These are phyloP conservation scores for Dermatemys mawii DNA, from an alignment of 2,113 vertebrate genomes.

Conservation along the genomic window DNA sequence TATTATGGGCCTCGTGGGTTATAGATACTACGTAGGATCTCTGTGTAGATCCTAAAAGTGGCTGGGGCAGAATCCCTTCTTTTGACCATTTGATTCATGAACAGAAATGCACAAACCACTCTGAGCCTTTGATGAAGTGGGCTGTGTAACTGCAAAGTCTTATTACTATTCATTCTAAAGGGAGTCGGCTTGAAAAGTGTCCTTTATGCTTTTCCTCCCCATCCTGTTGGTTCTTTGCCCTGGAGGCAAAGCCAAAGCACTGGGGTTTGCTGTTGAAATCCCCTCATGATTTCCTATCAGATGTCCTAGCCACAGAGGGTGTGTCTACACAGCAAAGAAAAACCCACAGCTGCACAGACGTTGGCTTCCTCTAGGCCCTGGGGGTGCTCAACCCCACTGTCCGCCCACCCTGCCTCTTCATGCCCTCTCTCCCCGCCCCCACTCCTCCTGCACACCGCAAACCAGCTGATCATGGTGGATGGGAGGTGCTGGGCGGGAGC, in stretches of 20 bases:
- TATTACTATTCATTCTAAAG: neutral
- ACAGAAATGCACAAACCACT: neutral
- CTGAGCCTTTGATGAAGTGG: fast-evolving
- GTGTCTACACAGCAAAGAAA: neutral
- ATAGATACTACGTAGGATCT: neutral
- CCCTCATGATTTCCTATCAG: neutral
- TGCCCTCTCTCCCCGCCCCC: too few relatives aligned
- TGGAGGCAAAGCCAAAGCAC: fast-evolving
- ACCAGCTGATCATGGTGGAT: too few relatives aligned
- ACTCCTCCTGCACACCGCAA: too few relatives aligned
- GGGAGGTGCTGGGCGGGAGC: too few relatives aligned
- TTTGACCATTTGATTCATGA: neutral
- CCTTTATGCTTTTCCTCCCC: neutral
- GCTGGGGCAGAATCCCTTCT: neutral
- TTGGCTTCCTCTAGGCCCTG: too few relatives aligned
- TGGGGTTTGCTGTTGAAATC: neutral
- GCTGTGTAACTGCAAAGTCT: neutral
- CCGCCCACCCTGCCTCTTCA: too few relatives aligned
- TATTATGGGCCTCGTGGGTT: neutral
- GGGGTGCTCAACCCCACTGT: too few relatives aligned
- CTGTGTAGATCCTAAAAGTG: neutral
- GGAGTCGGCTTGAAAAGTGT: neutral
- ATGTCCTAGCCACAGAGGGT: neutral
- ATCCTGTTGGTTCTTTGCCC: neutral
- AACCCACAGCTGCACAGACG: too few relatives aligned